Evolutionary conservation across 2,888 invertebrate genomes (phyloP).

Genomic region (Rhodophaea formosa): DNA sequence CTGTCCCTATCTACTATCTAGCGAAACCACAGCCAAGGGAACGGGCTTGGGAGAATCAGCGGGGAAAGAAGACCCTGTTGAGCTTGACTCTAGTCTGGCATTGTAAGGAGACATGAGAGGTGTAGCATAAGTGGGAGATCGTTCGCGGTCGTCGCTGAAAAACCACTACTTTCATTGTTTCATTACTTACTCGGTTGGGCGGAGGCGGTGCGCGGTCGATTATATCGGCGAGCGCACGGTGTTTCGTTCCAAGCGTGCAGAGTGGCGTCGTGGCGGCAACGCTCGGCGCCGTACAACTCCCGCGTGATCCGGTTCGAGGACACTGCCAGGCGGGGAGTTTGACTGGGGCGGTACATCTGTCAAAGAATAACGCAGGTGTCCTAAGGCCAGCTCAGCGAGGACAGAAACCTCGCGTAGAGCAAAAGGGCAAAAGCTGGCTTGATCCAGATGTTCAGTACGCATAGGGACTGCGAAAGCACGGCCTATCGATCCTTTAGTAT

Average conservation of each 20-base stretch:
- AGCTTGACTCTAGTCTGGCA: conserved; percentile 83
- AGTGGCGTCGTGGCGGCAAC: conserved; percentile 65
- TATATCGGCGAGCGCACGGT: conserved; percentile 43
- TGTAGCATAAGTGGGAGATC: conserved; percentile 81
- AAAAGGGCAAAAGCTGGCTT: conserved; percentile 86
- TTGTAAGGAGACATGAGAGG: conserved; percentile 83
- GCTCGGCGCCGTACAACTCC: conserved; percentile 41
- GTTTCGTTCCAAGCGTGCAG: conserved; percentile 76
- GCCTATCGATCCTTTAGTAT: conserved; percentile 84
- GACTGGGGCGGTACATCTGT: conserved; percentile 85
- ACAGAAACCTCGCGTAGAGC: conserved; percentile 87
- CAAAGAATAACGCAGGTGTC: conserved; percentile 84
- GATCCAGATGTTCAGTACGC: conserved; percentile 84
- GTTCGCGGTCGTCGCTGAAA: conserved; percentile 54
- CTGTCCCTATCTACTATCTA: conserved; percentile 69
- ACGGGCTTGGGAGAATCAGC: conserved; percentile 85
- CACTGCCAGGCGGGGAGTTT: conserved; percentile 84
- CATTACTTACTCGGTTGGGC: conserved; percentile 38
- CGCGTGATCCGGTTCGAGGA: conserved; percentile 80
- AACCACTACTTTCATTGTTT: conserved; percentile 53
- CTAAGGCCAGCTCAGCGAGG: conserved; percentile 84
- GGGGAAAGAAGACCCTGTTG: conserved; percentile 73
- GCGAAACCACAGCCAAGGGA: conserved; percentile 70
- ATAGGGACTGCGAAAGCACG: conserved; percentile 84
- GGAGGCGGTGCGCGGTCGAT: too few species aligned